phyloP scores from a whole-genome alignment of 2,113 vertebrate species.

The Thymallus thymallus region DNA sequence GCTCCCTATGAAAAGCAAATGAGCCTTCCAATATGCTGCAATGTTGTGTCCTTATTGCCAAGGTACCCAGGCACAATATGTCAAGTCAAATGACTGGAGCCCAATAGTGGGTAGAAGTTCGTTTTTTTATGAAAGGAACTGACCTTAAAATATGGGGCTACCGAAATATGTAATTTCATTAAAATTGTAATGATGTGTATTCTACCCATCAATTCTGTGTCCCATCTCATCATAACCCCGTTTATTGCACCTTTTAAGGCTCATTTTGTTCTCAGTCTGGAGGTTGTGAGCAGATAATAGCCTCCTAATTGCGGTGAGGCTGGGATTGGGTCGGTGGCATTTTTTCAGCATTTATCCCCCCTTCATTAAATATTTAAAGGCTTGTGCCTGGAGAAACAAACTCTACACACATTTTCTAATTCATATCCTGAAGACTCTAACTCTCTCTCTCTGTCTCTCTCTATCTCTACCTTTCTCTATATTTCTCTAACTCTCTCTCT shows the following conservation, averaged over 20 bases:
- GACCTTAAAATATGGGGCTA: conserved; percentile 59
- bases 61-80: conserved; percentile 94
- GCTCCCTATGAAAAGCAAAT: conserved; percentile 95
- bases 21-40: conserved; percentile 98
- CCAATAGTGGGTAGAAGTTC: conserved; percentile 68
- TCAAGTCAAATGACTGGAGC: conserved; percentile 93
- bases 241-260: conserved; percentile 63
- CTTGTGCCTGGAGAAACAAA: conserved; percentile 66
- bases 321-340: conserved; percentile 32
- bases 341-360: conserved; percentile 63
- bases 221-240: conserved; percentile 48
- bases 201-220: conserved; percentile 57
- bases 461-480: too few relatives aligned
- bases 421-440: conserved; percentile 66
- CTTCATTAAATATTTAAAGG: conserved; percentile 78
- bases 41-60: conserved; percentile 97
- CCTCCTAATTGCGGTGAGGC: conserved; percentile 67
- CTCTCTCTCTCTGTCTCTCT: conserved; percentile 21
- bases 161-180: conserved; percentile 40
- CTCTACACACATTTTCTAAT: conserved; percentile 67
- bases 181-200: conserved; percentile 55
- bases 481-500: conserved; percentile 40
- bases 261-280: conserved; percentile 58
- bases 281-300: conserved; percentile 59
- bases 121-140: conserved; percentile 26